Evolutionary conservation across 2,888 invertebrate species (phyloP).

Genomic region (Cyrtodaria siliqua): DNA sequence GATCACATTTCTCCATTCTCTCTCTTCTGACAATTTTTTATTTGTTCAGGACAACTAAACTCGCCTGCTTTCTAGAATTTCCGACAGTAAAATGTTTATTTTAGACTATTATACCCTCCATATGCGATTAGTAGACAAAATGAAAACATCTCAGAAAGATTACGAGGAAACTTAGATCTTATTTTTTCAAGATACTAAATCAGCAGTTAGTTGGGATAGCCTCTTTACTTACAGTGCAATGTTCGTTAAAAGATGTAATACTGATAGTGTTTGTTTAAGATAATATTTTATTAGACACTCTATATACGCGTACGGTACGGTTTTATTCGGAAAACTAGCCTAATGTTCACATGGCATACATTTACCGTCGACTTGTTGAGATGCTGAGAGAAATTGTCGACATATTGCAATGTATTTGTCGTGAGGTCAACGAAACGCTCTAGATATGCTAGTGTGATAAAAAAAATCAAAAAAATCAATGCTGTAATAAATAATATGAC

Average conservation of each 20-base stretch:
- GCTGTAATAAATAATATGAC: too few species aligned
- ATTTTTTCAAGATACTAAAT: slow-evolving; percentile 27
- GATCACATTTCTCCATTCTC: slow-evolving; percentile 55
- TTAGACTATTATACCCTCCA: slow-evolving; percentile 55
- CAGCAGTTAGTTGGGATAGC: slow-evolving; percentile 5
- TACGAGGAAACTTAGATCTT: slow-evolving; percentile 18
- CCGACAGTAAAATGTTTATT: slow-evolving; percentile 61
- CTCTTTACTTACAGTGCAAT: slow-evolving; percentile 1
- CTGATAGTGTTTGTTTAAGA: too few species aligned
- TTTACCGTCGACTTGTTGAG: too few species aligned
- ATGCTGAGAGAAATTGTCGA: too few species aligned
- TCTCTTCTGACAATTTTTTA: slow-evolving; percentile 55
- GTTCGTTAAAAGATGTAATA: slow-evolving; percentile 28
- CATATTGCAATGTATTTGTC: too few species aligned
- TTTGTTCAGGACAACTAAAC: slow-evolving; percentile 62
- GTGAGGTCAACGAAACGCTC: too few species aligned
- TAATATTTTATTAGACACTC: too few species aligned
- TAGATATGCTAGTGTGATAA: too few species aligned
- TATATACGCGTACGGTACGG: too few species aligned
- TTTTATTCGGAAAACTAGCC: too few species aligned
- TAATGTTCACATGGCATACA: too few species aligned
- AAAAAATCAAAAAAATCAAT: too few species aligned
- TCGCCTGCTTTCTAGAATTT: slow-evolving; percentile 49
- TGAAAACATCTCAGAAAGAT: slow-evolving; percentile 55
- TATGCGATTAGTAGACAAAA: slow-evolving; percentile 53